Conservation (phyloP, 2,797 vertebrate species). For the Orestias chungarensis region DNA sequence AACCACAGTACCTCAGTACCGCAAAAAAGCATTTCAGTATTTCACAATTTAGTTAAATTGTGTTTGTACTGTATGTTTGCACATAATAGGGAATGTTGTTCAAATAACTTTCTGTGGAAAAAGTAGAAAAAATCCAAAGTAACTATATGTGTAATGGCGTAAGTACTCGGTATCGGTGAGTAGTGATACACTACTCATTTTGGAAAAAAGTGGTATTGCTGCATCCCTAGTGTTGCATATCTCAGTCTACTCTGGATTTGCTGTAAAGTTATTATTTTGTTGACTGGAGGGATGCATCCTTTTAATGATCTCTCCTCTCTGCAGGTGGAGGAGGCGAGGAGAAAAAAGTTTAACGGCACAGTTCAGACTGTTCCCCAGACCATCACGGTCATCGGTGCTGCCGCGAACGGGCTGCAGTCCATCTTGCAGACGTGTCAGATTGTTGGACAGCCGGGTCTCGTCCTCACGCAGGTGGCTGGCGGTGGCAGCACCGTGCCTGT, state of each 20-base stretch:
- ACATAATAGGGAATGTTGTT: too few relatives aligned
- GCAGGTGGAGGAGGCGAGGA: constrained; percentile 92
- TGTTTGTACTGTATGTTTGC: too few relatives aligned
- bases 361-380: constrained; percentile 94
- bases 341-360: constrained; percentile 95
- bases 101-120: too few relatives aligned
- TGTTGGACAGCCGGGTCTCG: constrained; percentile 92
- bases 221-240: not conserved
- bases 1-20: too few relatives aligned
- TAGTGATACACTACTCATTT: too few relatives aligned
- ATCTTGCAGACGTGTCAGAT: constrained; percentile 98
- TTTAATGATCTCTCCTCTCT: not conserved
- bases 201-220: too few relatives aligned
- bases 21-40: too few relatives aligned
- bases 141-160: too few relatives aligned
- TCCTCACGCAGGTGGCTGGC: constrained; percentile 90
- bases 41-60: too few relatives aligned
- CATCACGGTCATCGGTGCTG: constrained; percentile 92
- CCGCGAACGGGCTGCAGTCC: constrained; percentile 90
- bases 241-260: not conserved
- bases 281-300: not conserved
- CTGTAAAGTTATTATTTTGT: too few relatives aligned
- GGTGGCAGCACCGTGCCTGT: constrained; percentile 82
- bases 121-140: too few relatives aligned
- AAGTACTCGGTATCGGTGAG: too few relatives aligned